Base-by-base conservation (phyloP, 2,888 invertebrate genomes). In the Drosophila mettleri region DNA sequence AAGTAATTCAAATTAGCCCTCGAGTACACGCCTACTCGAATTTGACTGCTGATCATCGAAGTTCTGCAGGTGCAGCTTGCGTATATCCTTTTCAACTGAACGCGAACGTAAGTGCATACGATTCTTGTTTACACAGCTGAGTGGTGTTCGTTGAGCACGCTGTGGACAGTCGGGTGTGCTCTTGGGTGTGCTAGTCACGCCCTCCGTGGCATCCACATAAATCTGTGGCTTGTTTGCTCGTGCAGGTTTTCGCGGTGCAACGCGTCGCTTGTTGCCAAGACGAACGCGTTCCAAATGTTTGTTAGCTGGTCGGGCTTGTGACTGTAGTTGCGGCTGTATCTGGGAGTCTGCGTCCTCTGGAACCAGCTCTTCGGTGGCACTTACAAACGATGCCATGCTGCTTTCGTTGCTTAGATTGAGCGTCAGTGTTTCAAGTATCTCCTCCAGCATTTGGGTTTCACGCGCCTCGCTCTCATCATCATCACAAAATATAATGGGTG, bases 371-470 rank as follows among this genome's bases (percentile, higher is more conserved):
- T 34, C 43, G 2, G 58, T 51, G 1, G 84, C 69, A 22, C 74
- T 70, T 2, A 52, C 82, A 65, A 80, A 76, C 2, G 90, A 90
- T 1, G 75, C 69, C 49, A 89, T 64, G 71, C 90, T 90, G 52
- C 86, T 90, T 22, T 66, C 79, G 9, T 72, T 69, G 41, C 90
- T 90, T 0, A 90, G 62, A 75, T 91, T 88, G 0, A 91, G 70
- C 0, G 91, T 89, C 1, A 91, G 55, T 0, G 90, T 90, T 10
- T 90, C 85, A 1, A 91, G 69, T 22, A 91, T 83, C 8, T 79
- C 85, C 43, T 91, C 91, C n/a, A 91, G 76, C 87, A 91, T 89
- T 64, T 88, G 78, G 3, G 90, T 89, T 54, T 91, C 91, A n/a
- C 74, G 80, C 1, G 78, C 74, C 43, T 89, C 88, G 14, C 80